Evolutionary conservation across 2,113 vertebrate genomes (phyloP), one percentile per base, ranked within the genome.

Genomic region (Girardinichthys multiradiatus): DNA sequence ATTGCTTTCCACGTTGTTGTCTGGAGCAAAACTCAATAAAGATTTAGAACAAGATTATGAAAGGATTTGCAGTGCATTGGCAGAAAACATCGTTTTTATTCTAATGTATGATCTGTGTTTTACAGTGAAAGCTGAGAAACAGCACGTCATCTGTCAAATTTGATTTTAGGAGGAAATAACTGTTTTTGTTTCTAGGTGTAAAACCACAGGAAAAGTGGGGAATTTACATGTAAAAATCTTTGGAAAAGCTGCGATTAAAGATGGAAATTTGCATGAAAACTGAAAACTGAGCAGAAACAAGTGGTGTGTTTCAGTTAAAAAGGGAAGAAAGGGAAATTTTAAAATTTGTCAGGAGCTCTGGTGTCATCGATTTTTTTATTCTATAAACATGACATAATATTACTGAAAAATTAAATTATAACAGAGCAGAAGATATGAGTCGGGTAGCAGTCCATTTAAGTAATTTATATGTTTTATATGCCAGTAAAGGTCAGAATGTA

Each of bases 31-130:
- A 72, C 64, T 82, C 66, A 33, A 73, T 70, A 79, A 69, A 82
- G 86, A 92, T 92, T 86, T 86, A 81, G 72, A 64, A 76, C 72
- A 79, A 85, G 91, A 93, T 92, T 92, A 92, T 64, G 28, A 64
- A 64, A 58, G 82, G 86, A 87, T 91, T 91, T 91, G 66, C 79
- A 70, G 26, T 54, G 57, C 57, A 48, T 79, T 51, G 79, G 69
- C 77, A 69, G 30, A 15, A 72, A 82, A 91, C 77, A 90, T 82
- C 64, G 76, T 58, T 71, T 48, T 70, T 86, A 79, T 78, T 80
- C 42, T 19, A 72, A 90, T 86, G 84, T 82, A 77, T 86, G 76
- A 79, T 75, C 67, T 78, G 76, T 85, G 67, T 87, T 88, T 84
- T 72, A 59, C 83, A 86, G 78, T 64, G 72, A 71, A 82, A 73